Conservation (phyloP, 2,113 vertebrate genomes). For the Clinocottus analis region DNA sequence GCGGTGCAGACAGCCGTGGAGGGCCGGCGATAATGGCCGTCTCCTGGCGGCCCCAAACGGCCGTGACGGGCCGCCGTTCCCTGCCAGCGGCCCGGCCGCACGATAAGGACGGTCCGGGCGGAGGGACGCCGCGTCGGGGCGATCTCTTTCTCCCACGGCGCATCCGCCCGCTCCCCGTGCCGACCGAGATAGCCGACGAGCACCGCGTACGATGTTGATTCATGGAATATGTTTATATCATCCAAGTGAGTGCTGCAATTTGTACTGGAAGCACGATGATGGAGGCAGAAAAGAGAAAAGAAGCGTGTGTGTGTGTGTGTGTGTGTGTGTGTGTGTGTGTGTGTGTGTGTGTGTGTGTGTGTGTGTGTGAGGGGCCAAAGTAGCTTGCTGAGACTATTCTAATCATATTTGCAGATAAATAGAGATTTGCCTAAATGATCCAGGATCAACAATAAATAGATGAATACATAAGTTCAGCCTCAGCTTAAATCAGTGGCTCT, state of each 20-base stretch:
- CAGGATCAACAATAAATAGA: constrained; percentile 12
- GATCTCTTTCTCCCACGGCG: constrained; percentile 47
- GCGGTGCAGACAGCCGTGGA: constrained; percentile 63
- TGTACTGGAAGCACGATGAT: constrained; percentile 1
- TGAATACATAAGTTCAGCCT: constrained; percentile 12
- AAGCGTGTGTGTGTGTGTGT: background rate
- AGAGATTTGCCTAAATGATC: constrained; percentile 11
- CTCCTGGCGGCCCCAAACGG: constrained; percentile 68
- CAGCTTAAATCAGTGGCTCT: constrained; percentile 44
- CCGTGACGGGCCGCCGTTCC: constrained; percentile 65
- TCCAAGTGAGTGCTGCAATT: constrained; percentile 29
- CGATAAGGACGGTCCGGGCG: constrained; percentile 64
- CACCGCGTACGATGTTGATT: constrained; percentile 29
- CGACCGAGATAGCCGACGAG: constrained; percentile 44
- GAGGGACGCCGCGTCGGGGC: constrained; percentile 9
- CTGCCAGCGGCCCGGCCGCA: constrained; percentile 52
- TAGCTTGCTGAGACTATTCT: background rate
- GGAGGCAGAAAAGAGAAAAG: background rate
- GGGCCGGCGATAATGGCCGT: constrained; percentile 72
- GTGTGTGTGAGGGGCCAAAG: background rate
- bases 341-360: background rate
- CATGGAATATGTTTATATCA: background rate
- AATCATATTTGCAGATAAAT: constrained; percentile 4
- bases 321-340: background rate
- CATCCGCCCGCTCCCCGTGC: too few species aligned